These are phyloP conservation scores for Diplosoma virens DNA, from an alignment of 23 tunicate genomes.

Conservation along the genomic window DNA sequence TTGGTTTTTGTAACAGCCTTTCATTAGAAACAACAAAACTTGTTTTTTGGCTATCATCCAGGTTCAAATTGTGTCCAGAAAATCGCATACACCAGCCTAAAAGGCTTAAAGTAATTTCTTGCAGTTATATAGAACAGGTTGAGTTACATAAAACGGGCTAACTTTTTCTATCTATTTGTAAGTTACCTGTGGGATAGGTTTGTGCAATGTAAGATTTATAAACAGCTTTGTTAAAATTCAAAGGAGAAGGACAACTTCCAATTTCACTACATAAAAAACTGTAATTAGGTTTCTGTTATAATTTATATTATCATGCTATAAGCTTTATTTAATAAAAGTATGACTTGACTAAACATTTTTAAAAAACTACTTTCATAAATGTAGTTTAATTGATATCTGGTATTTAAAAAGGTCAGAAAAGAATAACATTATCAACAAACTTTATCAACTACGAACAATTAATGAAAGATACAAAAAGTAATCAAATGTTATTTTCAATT, in stretches of 20 bases:
- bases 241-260: not conserved
- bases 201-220: slow-evolving; percentile 51
- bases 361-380: not conserved
- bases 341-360: not conserved
- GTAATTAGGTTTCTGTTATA: too few species aligned
- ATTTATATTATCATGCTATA: too few species aligned
- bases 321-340: too few species aligned
- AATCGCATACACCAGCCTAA: slow-evolving; percentile 47
- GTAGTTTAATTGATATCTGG: too few species aligned
- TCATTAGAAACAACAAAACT: not conserved
- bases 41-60: not conserved
- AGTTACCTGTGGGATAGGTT: slow-evolving; percentile 48
- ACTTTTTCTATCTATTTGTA: not conserved
- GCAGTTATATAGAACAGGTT: not conserved
- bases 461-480: too few species aligned
- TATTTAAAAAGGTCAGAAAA: too few species aligned
- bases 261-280: not conserved
- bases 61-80: slow-evolving; percentile 3
- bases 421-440: too few species aligned
- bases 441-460: too few species aligned
- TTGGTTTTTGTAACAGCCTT: slow-evolving; percentile 9
- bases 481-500: too few species aligned
- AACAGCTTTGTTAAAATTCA: not conserved
- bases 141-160: not conserved
- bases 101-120: not conserved